Conservation (phyloP, 2,888 invertebrate genomes). For the Drosophila neonasuta region DNA sequence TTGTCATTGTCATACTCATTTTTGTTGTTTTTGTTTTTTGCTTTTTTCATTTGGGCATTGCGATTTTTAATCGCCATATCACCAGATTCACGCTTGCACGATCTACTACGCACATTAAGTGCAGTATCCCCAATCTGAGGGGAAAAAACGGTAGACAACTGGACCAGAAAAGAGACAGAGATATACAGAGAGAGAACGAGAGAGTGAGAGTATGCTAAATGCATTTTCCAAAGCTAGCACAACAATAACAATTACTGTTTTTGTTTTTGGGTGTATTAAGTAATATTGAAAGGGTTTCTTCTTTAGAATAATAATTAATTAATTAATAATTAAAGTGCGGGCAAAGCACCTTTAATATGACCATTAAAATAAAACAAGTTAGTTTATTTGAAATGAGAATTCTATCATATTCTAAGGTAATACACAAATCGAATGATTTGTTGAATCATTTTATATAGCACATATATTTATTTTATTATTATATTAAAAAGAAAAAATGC, state of each 20-base stretch:
- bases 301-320: too few species aligned
- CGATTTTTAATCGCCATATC: constrained; percentile 75
- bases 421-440: too few species aligned
- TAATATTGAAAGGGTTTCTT: too few species aligned
- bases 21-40: constrained; percentile 9
- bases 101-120: constrained; percentile 76
- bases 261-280: constrained; percentile 11
- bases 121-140: constrained; percentile 24
- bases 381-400: too few species aligned
- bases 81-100: constrained; percentile 75
- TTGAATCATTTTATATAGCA: too few species aligned
- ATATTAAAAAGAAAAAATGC: too few species aligned
- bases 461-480: too few species aligned
- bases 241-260: constrained; percentile 69
- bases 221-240: constrained; percentile 62
- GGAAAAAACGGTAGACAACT: background rate
- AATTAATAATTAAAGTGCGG: too few species aligned
- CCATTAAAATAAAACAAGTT: too few species aligned
- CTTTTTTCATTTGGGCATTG: constrained; percentile 46
- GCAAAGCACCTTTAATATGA: too few species aligned
- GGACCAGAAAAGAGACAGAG: constrained; percentile 6
- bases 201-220: constrained; percentile 43
- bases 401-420: too few species aligned
- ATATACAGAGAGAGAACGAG: constrained; percentile 3
- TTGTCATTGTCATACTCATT: constrained; percentile 53